A percentile compares a stretch with the other conserved stretches of the same genome.
Evolutionary conservation across 2,113 vertebrate genomes (phyloP).

Genomic region (Vicugna pacos): DNA sequence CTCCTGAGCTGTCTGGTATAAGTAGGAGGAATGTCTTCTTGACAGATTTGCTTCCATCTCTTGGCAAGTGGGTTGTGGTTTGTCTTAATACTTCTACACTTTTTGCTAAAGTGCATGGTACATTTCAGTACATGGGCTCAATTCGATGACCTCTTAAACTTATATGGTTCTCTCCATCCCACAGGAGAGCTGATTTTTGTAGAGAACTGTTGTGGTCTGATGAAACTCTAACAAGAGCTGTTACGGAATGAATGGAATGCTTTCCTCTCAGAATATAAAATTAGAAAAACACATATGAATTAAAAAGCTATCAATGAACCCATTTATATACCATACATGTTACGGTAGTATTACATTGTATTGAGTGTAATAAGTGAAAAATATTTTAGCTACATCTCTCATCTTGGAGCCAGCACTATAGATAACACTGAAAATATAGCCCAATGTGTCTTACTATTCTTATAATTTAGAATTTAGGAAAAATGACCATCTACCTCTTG

Average conservation of each 20-base stretch:
- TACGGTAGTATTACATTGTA: not conserved
- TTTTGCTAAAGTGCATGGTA: not conserved
- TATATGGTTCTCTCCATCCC: not conserved
- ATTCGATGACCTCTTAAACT: not conserved
- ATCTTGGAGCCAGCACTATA: not conserved
- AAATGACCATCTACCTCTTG: not conserved
- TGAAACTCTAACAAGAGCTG: not conserved
- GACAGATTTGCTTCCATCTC: not conserved
- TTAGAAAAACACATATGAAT: not conserved
- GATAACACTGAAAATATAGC: not conserved
- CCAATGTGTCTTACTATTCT: not conserved
- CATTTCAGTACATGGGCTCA: not conserved
- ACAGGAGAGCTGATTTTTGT: not conserved
- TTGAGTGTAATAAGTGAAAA: not conserved
- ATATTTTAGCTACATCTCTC: not conserved
- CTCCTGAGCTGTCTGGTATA: not conserved
- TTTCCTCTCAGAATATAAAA: conserved; percentile 5
- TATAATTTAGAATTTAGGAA: not conserved
- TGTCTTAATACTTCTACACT: not conserved
- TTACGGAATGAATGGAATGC: not conserved
- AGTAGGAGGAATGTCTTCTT: not conserved
- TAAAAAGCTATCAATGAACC: not conserved
- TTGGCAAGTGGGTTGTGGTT: not conserved
- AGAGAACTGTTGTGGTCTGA: not conserved
- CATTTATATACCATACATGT: not conserved